These are phyloP conservation scores for Aegithalos caudatus DNA, from an alignment of 2,113 vertebrate species.

Conservation along the genomic window DNA sequence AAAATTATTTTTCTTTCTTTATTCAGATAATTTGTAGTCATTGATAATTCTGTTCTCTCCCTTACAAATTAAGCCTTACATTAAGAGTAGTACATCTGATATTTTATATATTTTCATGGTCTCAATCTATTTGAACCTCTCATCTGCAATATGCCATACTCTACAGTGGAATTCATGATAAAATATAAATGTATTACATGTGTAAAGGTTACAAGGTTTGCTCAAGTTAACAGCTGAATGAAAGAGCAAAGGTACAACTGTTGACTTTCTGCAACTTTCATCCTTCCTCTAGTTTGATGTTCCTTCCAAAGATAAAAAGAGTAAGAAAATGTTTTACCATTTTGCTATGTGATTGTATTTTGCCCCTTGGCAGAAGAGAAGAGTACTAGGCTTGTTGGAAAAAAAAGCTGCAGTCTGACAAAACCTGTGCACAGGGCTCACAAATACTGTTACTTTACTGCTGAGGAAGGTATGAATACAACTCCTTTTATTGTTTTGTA, in stretches of 20 bases:
- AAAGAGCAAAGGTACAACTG: neutral
- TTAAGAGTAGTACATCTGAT: neutral
- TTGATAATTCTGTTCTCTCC: neutral
- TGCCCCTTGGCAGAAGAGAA: neutral
- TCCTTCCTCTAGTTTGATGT: neutral
- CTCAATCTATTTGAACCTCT: neutral
- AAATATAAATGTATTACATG: neutral
- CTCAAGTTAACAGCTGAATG: neutral
- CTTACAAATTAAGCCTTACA: neutral
- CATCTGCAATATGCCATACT: rapidly evolving
- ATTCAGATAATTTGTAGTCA: neutral
- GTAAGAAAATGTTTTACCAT: neutral
- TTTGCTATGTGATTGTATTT: neutral
- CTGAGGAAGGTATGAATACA: neutral
- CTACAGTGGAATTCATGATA: neutral
- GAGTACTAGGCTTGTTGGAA: neutral
- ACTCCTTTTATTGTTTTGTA: neutral
- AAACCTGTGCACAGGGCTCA: neutral
- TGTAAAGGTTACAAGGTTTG: neutral
- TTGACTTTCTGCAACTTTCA: neutral
- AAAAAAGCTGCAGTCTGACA: neutral
- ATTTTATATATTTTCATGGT: neutral
- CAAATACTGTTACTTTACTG: neutral
- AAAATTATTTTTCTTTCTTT: neutral
- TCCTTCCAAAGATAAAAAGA: neutral